A percentile compares a stretch with the other conserved stretches of the same genome.
Evolutionary conservation across 2,113 vertebrate species (phyloP).

Genomic region (Tiliqua scincoides): DNA sequence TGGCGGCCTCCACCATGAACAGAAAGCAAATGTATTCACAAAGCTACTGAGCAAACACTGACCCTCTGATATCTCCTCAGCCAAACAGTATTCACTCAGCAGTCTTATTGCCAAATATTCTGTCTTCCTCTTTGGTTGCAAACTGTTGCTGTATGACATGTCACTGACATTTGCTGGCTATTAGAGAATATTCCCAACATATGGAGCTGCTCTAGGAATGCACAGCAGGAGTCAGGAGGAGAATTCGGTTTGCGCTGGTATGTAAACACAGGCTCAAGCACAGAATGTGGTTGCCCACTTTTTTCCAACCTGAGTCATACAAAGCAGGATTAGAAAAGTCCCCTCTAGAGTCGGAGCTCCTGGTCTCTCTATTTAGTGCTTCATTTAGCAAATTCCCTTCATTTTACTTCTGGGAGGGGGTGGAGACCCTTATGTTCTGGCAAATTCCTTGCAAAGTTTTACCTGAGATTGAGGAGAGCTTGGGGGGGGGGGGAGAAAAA

Average conservation of each 20-base stretch:
- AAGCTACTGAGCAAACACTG: too few species aligned
- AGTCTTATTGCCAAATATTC: constrained; percentile 31
- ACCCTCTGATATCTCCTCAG: not conserved
- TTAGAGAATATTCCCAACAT: constrained; percentile 53
- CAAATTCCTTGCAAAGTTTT: not conserved
- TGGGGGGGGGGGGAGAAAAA: too few species aligned
- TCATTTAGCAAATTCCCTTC: not conserved
- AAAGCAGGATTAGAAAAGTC: too few species aligned
- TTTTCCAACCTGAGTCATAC: constrained; percentile 3
- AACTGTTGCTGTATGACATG: constrained; percentile 33
- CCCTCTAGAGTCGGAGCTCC: not conserved
- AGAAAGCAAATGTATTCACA: not conserved
- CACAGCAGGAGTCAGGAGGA: constrained; percentile 45
- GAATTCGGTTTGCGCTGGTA: constrained; percentile 41
- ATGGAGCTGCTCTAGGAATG: not conserved
- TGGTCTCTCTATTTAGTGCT: not conserved
- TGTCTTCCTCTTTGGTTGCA: constrained; percentile 21
- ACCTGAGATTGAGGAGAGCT: too few species aligned
- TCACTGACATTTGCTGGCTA: constrained; percentile 20
- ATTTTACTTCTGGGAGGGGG: not conserved
- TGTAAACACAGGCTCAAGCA: constrained; percentile 52
- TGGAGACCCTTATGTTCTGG: too few species aligned
- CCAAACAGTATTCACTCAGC: rapidly evolving
- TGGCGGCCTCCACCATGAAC: not conserved
- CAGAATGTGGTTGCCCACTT: rapidly evolving